Evolutionary conservation across 2,797 vertebrate genomes (phyloP).

Genomic region (Danio choprae): DNA sequence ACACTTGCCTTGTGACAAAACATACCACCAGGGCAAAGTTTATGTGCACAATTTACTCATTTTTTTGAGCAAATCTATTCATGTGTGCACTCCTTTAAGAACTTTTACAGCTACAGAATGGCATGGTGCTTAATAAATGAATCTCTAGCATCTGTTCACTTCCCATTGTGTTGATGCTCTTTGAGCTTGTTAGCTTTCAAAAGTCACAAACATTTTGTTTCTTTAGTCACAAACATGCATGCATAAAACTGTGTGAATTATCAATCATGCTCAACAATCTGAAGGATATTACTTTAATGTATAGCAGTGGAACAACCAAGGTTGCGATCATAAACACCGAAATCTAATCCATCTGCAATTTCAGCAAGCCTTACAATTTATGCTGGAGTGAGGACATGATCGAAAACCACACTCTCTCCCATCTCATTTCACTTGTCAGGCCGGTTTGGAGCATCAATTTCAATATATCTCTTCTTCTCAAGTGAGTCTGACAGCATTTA

Average conservation of each 20-base stretch:
- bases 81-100: not conserved
- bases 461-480: conserved; percentile 28
- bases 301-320: conserved; percentile 46
- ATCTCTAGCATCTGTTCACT: not conserved
- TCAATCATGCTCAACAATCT: conserved; percentile 17
- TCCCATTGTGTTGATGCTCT: not conserved
- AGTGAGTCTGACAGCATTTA: conserved; percentile 41
- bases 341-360: conserved; percentile 34
- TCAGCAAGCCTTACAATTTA: conserved; percentile 43
- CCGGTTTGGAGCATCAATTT: conserved; percentile 41
- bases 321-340: conserved; percentile 41
- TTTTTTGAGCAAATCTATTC: not conserved
- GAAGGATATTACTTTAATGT: conserved; percentile 39
- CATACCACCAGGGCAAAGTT: too few relatives aligned
- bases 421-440: conserved; percentile 35
- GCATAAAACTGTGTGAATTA: conserved; percentile 4
- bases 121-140: conserved; percentile 2
- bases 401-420: conserved; percentile 12
- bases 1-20: too few relatives aligned
- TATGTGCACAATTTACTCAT: not conserved
- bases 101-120: not conserved
- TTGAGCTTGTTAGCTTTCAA: conserved; percentile 17
- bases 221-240: not conserved
- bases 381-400: conserved; percentile 44
- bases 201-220: not conserved